These are phyloP conservation scores for Climacteris rufus DNA, from an alignment of 2,113 vertebrate genomes.

Conservation along the genomic window DNA sequence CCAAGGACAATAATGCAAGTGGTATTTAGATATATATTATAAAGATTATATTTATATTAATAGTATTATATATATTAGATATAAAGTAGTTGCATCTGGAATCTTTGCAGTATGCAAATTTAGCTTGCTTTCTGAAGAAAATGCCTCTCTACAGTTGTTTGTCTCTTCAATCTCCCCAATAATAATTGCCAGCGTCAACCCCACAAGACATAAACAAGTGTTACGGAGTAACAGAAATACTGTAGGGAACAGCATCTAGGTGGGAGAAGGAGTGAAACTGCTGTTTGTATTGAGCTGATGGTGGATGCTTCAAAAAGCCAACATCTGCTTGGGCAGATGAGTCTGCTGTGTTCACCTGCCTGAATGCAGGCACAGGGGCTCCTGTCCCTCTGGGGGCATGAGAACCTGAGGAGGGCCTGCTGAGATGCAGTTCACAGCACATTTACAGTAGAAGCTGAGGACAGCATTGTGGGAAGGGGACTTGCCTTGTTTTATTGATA, in stretches of 20 bases:
- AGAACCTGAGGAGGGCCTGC: neutral
- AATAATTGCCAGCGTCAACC: neutral
- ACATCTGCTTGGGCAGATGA: neutral
- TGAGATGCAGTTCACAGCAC: neutral
- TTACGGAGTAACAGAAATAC: neutral
- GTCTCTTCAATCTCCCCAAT: neutral
- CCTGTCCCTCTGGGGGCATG: rapidly evolving
- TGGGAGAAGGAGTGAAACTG: neutral
- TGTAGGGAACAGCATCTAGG: neutral
- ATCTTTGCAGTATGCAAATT: neutral
- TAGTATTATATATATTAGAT: neutral
- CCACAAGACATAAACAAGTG: neutral
- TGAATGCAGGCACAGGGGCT: neutral
- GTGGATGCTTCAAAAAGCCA: neutral
- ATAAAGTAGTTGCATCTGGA: neutral
- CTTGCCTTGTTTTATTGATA: neutral
- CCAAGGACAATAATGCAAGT: neutral
- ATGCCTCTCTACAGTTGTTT: neutral
- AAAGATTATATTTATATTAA: neutral
- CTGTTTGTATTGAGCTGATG: neutral
- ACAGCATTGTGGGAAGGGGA: neutral
- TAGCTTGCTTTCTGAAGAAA: neutral
- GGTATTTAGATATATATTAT: neutral
- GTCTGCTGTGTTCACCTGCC: neutral
- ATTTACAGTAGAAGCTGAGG: neutral